Base-by-base conservation (phyloP, 2,113 vertebrate species). In the Edolisoma coerulescens region DNA sequence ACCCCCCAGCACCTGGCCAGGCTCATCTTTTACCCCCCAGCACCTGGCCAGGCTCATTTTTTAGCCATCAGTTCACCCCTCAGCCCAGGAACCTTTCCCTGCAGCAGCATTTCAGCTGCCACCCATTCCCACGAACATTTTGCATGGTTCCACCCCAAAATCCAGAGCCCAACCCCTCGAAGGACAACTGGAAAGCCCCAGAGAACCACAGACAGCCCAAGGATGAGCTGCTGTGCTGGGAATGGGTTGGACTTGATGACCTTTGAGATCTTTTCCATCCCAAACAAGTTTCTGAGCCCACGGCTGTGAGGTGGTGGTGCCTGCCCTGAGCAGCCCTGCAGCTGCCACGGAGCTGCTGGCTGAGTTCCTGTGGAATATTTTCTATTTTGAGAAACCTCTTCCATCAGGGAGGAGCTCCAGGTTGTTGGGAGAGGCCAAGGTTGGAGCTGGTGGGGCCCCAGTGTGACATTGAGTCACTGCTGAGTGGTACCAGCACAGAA, bases 141-240 rank as follows among this genome's bases (percentile, higher is more conserved):
- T 7, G 56, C 3, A 2, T 8, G 33, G 2, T 67, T 30, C 32
- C 57, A 23, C 45, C 32, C 52, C 11, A 4, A 47, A 71, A 44
- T 3, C 2, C 28, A 3, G 0, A 28, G 24, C 28, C 42, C 44
- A 13, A 1, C 10, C 21, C 78, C 59, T 3, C 45, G 3, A 2
- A 53, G 68, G 60, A 42, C 47, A n/a, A 1, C 10, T 2, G 54
- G 13, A 2, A 28, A 24, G 7, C 4, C 54, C 50, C 44, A 28
- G 39, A 10, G 68, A 16, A 8, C 0, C 0, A 14, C 0, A 7
- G 32, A 4, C 0, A 1, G 35, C 10, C 1, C 16, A 0, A 33
- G 67, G 44, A 1, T 2, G 14, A 54, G 33, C 24, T 7, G 2
- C 4, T 8, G n/a, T 1, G n/a, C 52, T 42, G 71, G 61, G 53